These are phyloP conservation scores for Manis pentadactyla DNA, from an alignment of 2,797 vertebrate genomes.

Conservation along the genomic window DNA sequence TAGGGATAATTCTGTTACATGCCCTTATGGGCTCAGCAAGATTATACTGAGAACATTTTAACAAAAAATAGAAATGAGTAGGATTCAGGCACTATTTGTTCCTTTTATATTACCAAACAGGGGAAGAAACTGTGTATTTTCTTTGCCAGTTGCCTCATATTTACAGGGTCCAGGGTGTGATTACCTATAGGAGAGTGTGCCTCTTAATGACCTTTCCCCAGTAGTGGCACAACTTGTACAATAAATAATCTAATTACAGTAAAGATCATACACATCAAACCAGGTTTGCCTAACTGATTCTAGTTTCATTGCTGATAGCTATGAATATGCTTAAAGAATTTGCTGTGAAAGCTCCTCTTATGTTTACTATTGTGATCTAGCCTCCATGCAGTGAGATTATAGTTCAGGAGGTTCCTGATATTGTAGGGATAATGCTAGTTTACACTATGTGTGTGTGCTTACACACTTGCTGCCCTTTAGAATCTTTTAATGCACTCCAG, in stretches of 20 bases:
- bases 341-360: constrained; percentile 84
- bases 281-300: constrained; percentile 80
- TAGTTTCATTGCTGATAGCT: constrained; percentile 76
- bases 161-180: constrained; percentile 23
- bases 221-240: constrained; percentile 30
- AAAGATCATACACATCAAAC: constrained; percentile 69
- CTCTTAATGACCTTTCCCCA: constrained; percentile 54
- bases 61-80: constrained; percentile 41
- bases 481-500: constrained; percentile 59
- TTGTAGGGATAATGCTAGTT: constrained; percentile 77
- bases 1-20: not conserved
- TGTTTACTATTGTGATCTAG: constrained; percentile 78
- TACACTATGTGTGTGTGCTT: not conserved
- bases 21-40: not conserved
- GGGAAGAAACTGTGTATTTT: constrained; percentile 60
- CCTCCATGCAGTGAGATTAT: constrained; percentile 78
- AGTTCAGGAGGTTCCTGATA: constrained; percentile 78
- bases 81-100: constrained; percentile 40
- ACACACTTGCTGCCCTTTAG: not conserved
- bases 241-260: constrained; percentile 75
- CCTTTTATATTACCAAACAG: not conserved
- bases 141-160: constrained; percentile 52
- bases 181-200: not conserved
- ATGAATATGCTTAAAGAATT: constrained; percentile 82
- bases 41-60: constrained; percentile 2